phyloP scores from a whole-genome alignment of 2,113 vertebrate species.

The Corythornis vintsioides region DNA sequence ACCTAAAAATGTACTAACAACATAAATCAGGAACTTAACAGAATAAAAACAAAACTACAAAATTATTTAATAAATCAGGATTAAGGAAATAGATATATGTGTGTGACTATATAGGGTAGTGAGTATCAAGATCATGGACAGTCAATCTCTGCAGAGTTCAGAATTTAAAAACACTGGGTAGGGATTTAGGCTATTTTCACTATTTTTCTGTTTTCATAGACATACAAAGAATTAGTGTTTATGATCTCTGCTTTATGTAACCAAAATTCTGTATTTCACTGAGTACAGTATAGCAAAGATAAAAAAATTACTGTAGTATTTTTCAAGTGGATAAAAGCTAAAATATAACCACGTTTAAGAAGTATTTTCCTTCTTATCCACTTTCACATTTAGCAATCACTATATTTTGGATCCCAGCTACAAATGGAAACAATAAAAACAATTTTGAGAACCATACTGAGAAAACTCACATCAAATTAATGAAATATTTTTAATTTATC shows the following conservation, averaged over 20 bases:
- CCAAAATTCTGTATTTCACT: neutral
- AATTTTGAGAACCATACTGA: constrained; percentile 16
- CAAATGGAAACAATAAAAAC: constrained; percentile 7
- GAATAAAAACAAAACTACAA: neutral
- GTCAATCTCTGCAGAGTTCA: neutral
- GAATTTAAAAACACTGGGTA: neutral
- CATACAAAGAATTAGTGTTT: neutral
- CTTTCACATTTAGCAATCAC: neutral
- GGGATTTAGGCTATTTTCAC: neutral
- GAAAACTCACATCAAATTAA: constrained; percentile 47
- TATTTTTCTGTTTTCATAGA: neutral
- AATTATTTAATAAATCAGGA: neutral
- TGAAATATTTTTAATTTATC: constrained; percentile 50
- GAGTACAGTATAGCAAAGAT: neutral
- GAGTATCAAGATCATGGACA: neutral
- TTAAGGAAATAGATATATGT: too few species aligned
- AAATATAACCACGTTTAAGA: neutral
- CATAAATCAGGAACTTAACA: neutral
- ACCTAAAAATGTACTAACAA: neutral
- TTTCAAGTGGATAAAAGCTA: neutral
- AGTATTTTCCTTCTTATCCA: neutral
- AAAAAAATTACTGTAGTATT: neutral
- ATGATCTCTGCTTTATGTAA: neutral
- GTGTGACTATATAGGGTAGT: neutral
- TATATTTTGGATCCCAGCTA: constrained; percentile 3